phyloP scores from a whole-genome alignment of 23 tunicate species.

The Trididemnum miniatum region DNA sequence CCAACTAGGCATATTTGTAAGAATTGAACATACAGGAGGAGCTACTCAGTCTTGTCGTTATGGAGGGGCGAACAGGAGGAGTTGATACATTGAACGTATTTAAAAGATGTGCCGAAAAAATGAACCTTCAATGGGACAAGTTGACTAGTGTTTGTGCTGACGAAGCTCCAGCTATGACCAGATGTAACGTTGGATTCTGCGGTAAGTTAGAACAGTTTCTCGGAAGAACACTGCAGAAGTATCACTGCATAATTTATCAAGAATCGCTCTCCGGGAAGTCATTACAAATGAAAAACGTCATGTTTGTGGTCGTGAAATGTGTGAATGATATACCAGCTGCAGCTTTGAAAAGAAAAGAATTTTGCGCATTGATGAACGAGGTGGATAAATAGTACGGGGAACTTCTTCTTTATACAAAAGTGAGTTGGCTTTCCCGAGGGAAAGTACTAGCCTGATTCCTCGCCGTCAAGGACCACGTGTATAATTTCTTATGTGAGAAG shows the following conservation, averaged over 20 bases:
- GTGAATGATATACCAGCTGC: slow-evolving; percentile 16
- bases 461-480: slow-evolving; percentile 19
- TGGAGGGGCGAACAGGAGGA: slow-evolving; percentile 33
- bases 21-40: slow-evolving; percentile 23
- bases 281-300: slow-evolving; percentile 14
- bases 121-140: slow-evolving; percentile 27
- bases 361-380: slow-evolving; percentile 1
- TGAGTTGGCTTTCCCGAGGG: slow-evolving; percentile 3
- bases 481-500: slow-evolving; percentile 23
- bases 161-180: slow-evolving; percentile 5
- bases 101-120: slow-evolving; percentile 16
- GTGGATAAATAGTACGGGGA: slow-evolving; percentile 13
- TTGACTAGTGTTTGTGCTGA: slow-evolving; percentile 24
- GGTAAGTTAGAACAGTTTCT: slow-evolving; percentile 15
- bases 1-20: slow-evolving; percentile 27
- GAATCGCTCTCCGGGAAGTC: slow-evolving; percentile 21
- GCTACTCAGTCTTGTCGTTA: slow-evolving; percentile 26
- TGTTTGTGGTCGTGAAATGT: slow-evolving; percentile 12
- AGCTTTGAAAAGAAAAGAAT: slow-evolving; percentile 4
- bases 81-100: slow-evolving; percentile 20
- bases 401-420: slow-evolving; percentile 11
- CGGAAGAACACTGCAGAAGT: slow-evolving; percentile 13
- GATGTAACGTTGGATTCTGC: slow-evolving; percentile 13
- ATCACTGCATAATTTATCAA: slow-evolving; percentile 14
- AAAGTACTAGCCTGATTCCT: slow-evolving; percentile 19